phyloP scores from a whole-genome alignment of 2,797 vertebrate genomes.

The Acrossocheilus wenchowensis region DNA sequence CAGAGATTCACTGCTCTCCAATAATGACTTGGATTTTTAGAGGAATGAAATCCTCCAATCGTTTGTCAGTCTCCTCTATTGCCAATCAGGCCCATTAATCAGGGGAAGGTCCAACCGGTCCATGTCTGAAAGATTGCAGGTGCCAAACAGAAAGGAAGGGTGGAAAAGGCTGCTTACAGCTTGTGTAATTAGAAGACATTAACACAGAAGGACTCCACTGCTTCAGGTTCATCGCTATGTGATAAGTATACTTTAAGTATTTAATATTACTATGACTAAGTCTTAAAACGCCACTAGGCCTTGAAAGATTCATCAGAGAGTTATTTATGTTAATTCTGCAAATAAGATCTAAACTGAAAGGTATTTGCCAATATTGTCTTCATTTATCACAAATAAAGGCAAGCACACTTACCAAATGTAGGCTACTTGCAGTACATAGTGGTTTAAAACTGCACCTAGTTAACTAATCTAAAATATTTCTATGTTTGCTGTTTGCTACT shows the following conservation, averaged over 20 bases:
- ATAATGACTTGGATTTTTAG: constrained; percentile 74
- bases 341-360: background rate
- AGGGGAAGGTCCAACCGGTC: constrained; percentile 39
- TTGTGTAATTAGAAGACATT: constrained; percentile 54
- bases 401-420: background rate
- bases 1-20: constrained; percentile 74
- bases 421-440: background rate
- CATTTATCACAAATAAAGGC: background rate
- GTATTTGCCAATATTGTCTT: background rate
- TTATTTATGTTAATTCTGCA: background rate
- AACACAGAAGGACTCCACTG: constrained; percentile 2
- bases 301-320: background rate
- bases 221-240: constrained; percentile 31
- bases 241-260: constrained; percentile 24
- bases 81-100: constrained; percentile 60
- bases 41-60: constrained; percentile 52
- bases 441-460: background rate
- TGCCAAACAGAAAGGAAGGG: constrained; percentile 33
- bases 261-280: background rate
- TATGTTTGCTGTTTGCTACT: background rate
- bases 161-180: constrained; percentile 29
- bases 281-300: background rate
- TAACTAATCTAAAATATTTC: background rate
- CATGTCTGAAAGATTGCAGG: constrained; percentile 47
- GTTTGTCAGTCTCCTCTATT: constrained; percentile 58